These are phyloP conservation scores for Odontomyia ornata DNA, from an alignment of 2,888 invertebrate genomes.

Conservation along the genomic window DNA sequence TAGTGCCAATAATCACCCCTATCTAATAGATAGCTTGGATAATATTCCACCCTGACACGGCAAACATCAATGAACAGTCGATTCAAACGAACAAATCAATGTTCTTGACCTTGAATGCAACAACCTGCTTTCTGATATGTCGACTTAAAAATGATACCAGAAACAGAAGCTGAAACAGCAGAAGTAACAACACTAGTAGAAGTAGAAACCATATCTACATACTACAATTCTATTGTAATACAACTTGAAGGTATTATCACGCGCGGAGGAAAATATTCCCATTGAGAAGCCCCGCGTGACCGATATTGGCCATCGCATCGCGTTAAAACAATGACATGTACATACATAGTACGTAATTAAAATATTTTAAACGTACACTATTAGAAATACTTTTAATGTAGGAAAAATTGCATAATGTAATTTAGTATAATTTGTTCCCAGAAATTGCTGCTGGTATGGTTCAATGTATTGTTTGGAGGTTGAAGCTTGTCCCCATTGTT, in stretches of 20 bases:
- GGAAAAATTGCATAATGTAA: slow-evolving; percentile 3
- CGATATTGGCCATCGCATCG: slow-evolving; percentile 4
- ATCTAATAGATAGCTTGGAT: too few species aligned
- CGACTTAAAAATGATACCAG: neutral
- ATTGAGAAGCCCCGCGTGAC: slow-evolving; percentile 8
- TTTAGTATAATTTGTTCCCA: slow-evolving; percentile 5
- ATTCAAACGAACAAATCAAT: neutral
- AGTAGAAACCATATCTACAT: too few species aligned
- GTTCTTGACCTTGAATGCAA: neutral
- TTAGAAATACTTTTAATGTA: slow-evolving; percentile 13
- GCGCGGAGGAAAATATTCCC: neutral
- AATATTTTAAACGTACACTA: neutral
- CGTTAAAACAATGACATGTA: neutral
- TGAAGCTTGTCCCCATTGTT: neutral
- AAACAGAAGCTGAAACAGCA: neutral
- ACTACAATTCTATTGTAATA: too few species aligned
- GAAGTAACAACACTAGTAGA: too few species aligned
- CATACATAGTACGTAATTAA: slow-evolving; percentile 1
- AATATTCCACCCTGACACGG: neutral
- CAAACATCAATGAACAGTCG: neutral
- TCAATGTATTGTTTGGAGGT: neutral
- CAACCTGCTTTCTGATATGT: neutral
- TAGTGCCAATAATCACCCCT: too few species aligned
- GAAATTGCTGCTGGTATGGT: neutral
- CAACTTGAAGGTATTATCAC: neutral